Evolutionary conservation across 1,140 invertebrate genomes (phyloP).

Genomic region (Euglossa dilemma): DNA sequence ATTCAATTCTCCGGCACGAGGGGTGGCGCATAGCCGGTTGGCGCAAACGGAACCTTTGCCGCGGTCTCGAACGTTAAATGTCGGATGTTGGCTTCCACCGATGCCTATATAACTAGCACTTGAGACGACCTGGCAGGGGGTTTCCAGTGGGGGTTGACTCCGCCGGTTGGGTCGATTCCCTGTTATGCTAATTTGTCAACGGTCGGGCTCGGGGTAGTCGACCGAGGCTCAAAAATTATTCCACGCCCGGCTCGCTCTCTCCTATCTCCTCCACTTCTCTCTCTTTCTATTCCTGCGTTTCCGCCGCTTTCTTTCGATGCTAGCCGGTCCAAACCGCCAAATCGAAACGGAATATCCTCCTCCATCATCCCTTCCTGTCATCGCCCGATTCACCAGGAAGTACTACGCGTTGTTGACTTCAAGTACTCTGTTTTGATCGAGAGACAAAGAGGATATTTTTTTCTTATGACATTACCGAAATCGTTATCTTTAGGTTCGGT

Average conservation of each 20-base stretch:
- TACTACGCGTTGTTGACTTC: no score
- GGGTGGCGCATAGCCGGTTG: background rate
- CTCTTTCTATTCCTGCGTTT: background rate
- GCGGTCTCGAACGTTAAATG: conserved; percentile 52
- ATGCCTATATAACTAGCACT: conserved; percentile 73
- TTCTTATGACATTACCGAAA: no score
- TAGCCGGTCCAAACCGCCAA: background rate
- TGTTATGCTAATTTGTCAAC: conserved; percentile 82
- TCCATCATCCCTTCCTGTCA: background rate
- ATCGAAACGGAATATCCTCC: conserved; percentile 36
- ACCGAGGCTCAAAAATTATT: conserved; percentile 74
- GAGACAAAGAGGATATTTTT: no score
- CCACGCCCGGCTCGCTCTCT: conserved; percentile 58
- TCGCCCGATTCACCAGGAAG: conserved; percentile 22
- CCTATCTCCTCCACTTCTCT: conserved; percentile 2
- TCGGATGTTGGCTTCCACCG: conserved; percentile 64
- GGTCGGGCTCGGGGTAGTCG: conserved; percentile 74
- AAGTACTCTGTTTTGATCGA: no score
- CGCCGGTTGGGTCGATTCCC: conserved; percentile 79
- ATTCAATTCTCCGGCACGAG: conserved; percentile 17
- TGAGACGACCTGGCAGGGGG: conserved; percentile 75
- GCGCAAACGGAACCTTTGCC: conserved; percentile 41
- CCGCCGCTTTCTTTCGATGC: background rate
- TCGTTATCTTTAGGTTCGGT: no score
- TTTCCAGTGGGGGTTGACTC: conserved; percentile 74